phyloP scores from a whole-genome alignment of 2,113 vertebrate genomes.

The Urocolius indicus region DNA sequence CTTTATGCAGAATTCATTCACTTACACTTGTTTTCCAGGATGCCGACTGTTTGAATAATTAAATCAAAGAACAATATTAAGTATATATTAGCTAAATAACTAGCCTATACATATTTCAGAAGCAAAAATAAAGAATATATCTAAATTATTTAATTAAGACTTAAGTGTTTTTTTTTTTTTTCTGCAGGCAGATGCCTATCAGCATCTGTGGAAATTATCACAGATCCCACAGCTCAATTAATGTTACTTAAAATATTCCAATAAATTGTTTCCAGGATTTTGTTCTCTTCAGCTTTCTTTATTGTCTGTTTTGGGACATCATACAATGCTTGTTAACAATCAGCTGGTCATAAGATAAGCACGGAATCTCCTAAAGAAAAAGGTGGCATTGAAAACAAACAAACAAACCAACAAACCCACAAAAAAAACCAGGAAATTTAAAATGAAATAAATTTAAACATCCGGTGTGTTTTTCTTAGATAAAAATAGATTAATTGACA shows the following conservation, averaged over 20 bases:
- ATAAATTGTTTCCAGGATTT: not conserved
- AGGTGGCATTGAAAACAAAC: not conserved
- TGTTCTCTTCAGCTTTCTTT: not conserved
- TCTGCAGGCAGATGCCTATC: not conserved
- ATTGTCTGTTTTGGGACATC: not conserved
- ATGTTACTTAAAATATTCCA: not conserved
- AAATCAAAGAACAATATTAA: not conserved
- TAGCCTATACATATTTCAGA: not conserved
- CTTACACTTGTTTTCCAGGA: not conserved
- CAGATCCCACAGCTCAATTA: not conserved
- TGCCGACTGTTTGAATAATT: not conserved
- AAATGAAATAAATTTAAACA: not conserved
- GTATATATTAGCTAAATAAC: not conserved
- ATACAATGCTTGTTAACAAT: not conserved
- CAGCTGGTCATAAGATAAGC: not conserved
- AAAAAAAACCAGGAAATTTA: too few relatives aligned
- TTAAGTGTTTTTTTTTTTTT: not conserved
- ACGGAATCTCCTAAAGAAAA: not conserved
- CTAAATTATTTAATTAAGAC: not conserved
- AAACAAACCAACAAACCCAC: too few relatives aligned
- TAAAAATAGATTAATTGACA: not conserved
- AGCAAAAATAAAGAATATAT: not conserved
- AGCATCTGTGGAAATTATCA: not conserved
- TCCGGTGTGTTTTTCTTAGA: not conserved
- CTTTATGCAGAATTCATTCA: constrained; percentile 48